phyloP scores from a whole-genome alignment of 1,140 invertebrate genomes.

The Sycophaga agraensis region DNA sequence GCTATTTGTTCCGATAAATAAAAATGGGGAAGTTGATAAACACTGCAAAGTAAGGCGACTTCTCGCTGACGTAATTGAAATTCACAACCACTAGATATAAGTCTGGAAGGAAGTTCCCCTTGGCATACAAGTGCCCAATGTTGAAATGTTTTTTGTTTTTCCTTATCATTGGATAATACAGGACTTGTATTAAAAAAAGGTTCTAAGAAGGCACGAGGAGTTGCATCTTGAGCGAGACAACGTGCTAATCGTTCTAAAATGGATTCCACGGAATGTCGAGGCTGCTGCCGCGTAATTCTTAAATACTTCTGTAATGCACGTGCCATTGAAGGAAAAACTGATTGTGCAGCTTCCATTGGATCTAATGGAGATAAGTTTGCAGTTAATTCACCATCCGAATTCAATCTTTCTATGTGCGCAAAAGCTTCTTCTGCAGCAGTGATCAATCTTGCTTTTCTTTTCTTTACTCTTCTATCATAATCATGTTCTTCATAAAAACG shows the following conservation, averaged over 20 bases:
- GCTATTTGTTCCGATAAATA: constrained; percentile 93
- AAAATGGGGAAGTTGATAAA: constrained; percentile 86
- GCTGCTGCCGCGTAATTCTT: constrained; percentile 91
- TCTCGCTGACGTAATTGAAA: constrained; percentile 94
- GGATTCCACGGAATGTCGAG: constrained; percentile 89
- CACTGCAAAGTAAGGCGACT: constrained; percentile 84
- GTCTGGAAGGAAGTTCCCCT: constrained; percentile 77
- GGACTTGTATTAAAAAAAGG: constrained; percentile 79
- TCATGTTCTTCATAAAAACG: constrained; percentile 97
- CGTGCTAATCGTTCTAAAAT: constrained; percentile 84
- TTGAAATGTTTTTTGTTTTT: constrained; percentile 71
- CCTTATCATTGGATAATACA: constrained; percentile 78
- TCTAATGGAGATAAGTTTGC: constrained; percentile 73
- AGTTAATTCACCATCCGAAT: constrained; percentile 63
- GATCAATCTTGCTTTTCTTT: constrained; percentile 83
- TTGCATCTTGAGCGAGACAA: constrained; percentile 89
- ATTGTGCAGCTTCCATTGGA: constrained; percentile 92
- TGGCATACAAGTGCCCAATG: constrained; percentile 94
- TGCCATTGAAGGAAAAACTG: constrained; percentile 95
- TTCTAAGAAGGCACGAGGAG: constrained; percentile 91
- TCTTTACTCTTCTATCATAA: constrained; percentile 89
- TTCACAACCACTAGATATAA: constrained; percentile 75
- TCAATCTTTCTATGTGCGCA: constrained; percentile 86
- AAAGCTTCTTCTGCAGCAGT: constrained; percentile 96
- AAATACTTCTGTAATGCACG: constrained; percentile 95